Percentiles rank a stretch among this genome's conserved stretches.
Evolutionary conservation across 2,113 vertebrate genomes (phyloP).

Genomic region (Coptodon rendalli): DNA sequence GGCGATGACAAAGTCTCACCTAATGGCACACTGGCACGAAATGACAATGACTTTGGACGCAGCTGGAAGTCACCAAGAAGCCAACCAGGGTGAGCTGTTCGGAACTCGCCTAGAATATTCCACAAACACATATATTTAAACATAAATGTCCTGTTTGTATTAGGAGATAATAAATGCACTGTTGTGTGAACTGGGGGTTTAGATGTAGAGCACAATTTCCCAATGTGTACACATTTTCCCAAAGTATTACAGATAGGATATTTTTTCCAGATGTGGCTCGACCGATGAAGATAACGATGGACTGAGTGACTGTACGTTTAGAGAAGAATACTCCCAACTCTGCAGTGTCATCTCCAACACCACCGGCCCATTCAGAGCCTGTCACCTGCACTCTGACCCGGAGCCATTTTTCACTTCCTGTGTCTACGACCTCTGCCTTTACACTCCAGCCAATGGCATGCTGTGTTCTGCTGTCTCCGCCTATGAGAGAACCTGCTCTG

Average conservation of each 20-base stretch:
- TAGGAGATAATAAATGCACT: too few relatives aligned
- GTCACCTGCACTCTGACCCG: conserved; percentile 24
- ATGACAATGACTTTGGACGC: conserved; percentile 59
- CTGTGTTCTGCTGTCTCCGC: conserved; percentile 48
- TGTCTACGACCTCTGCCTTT: conserved; percentile 54
- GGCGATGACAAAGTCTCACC: conserved; percentile 63
- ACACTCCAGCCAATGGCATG: conserved; percentile 39
- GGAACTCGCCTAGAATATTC: not conserved
- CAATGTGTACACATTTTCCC: too few relatives aligned
- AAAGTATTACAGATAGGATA: too few relatives aligned
- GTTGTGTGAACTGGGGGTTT: too few relatives aligned
- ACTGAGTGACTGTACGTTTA: not conserved
- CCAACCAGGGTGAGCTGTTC: conserved; percentile 40
- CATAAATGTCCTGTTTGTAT: not conserved
- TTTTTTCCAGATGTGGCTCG: conserved; percentile 19
- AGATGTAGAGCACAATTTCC: too few relatives aligned
- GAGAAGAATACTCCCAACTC: conserved; percentile 37
- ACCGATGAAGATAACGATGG: not conserved
- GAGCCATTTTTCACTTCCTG: conserved; percentile 34
- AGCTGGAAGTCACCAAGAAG: conserved; percentile 59
- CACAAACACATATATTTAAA: not conserved
- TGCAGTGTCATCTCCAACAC: conserved; percentile 54
- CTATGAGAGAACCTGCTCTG: conserved; percentile 42
- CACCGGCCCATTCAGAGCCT: conserved; percentile 44
- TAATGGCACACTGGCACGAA: conserved; percentile 36